Conservation (phyloP, 2,113 vertebrate genomes). For the Alethe castanea region DNA sequence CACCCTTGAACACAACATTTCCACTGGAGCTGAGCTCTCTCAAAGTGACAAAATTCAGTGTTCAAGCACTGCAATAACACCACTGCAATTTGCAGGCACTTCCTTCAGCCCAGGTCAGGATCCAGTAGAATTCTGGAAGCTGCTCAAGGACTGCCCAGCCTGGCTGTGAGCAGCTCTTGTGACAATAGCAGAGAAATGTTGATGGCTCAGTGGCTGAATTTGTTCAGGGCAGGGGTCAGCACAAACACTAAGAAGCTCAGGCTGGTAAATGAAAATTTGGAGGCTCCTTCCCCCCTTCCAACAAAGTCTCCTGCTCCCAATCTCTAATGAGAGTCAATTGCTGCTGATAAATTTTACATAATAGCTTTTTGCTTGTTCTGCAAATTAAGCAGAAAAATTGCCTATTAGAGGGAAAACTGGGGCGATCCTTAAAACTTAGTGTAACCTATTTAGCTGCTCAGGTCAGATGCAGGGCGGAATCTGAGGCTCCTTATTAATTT, state of each 20-base stretch:
- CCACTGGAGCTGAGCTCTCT: neutral
- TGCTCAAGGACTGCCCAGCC: neutral
- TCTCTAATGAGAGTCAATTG: constrained; percentile 58
- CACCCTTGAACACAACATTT: neutral
- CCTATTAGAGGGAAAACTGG: constrained; percentile 59
- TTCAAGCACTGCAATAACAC: neutral
- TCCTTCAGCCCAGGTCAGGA: neutral
- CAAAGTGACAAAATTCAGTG: neutral
- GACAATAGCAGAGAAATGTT: neutral
- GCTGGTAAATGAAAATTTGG: neutral
- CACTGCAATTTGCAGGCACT: neutral
- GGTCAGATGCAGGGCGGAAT: constrained; percentile 10
- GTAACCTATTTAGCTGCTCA: constrained; percentile 50
- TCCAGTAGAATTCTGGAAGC: neutral
- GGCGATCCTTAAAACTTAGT: constrained; percentile 38
- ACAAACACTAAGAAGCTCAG: neutral
- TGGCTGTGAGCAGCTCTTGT: neutral
- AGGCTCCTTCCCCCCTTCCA: neutral
- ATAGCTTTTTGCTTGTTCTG: constrained; percentile 63
- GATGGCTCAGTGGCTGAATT: neutral
- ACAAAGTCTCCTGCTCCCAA: neutral
- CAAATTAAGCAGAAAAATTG: constrained; percentile 68
- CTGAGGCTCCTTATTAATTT: constrained; percentile 30
- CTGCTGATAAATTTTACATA: constrained; percentile 56
- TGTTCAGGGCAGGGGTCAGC: neutral